Evolutionary conservation across 1,140 invertebrate species (phyloP).

Genomic region (Cherax quadricarinatus): DNA sequence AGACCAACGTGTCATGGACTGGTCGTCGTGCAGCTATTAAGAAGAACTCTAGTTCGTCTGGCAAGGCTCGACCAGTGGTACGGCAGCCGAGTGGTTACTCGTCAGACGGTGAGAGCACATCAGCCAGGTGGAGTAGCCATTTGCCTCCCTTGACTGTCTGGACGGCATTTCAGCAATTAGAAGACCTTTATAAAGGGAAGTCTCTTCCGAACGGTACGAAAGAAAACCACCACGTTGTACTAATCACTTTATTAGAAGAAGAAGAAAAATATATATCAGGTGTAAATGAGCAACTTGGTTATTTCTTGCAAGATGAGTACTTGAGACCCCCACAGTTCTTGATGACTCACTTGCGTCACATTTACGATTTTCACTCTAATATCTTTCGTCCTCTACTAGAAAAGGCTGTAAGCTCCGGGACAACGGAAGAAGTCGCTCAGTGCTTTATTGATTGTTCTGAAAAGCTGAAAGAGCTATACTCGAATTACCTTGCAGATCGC

Average conservation of each 20-base stretch:
- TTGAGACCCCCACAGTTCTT: conserved; percentile 32
- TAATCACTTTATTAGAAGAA: neutral
- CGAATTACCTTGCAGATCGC: conserved; percentile 39
- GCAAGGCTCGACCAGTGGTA: conserved; percentile 4
- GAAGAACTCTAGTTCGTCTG: conserved; percentile 31
- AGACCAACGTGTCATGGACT: conserved; percentile 7
- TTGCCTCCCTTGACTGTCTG: conserved; percentile 47
- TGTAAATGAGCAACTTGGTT: conserved; percentile 29
- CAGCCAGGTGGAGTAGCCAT: conserved; percentile 4
- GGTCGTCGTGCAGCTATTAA: conserved; percentile 26
- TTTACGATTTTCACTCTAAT: conserved; percentile 25
- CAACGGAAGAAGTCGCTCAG: conserved; percentile 11
- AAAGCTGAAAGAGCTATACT: conserved; percentile 23
- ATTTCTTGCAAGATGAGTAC: conserved; percentile 16
- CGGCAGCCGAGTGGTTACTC: conserved; percentile 39
- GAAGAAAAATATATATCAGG: conserved; percentile 42
- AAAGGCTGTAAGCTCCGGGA: neutral
- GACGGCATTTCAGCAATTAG: conserved; percentile 44
- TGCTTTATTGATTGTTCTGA: conserved; percentile 49
- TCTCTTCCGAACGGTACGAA: neutral
- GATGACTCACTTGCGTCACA: conserved; percentile 3
- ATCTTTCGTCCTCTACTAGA: conserved; percentile 22
- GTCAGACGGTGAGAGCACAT: conserved; percentile 32
- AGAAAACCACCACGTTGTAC: neutral
- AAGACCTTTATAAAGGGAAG: conserved; percentile 30